A percentile compares a stretch with the other conserved stretches of the same genome.
These are phyloP conservation scores for Anticlea derivata DNA, from an alignment of 2,888 invertebrate genomes.

Conservation along the genomic window DNA sequence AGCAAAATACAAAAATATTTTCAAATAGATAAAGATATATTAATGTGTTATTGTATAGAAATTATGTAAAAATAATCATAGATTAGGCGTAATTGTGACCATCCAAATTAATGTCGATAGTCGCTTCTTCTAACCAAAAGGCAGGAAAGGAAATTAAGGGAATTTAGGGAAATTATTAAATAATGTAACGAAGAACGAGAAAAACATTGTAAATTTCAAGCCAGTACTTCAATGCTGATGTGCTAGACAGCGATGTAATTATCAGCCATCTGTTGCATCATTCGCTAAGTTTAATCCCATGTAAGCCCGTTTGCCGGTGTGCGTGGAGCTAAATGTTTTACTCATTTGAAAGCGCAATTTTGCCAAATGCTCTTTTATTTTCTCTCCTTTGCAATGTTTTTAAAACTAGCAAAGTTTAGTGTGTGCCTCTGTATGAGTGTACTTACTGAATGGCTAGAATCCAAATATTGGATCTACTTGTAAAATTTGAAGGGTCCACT, in stretches of 20 bases:
- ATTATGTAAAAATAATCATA: conserved; percentile 52
- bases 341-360: neutral
- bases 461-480: too few species aligned
- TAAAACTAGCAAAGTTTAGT: too few species aligned
- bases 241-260: conserved; percentile 19
- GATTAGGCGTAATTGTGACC: conserved; percentile 49
- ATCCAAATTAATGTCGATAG: conserved; percentile 37
- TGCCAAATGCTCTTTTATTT: neutral
- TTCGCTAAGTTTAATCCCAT: conserved; percentile 22
- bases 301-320: conserved; percentile 12
- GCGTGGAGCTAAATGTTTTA: neutral
- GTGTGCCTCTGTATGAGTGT: neutral
- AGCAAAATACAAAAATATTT: conserved; percentile 64
- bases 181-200: too few species aligned
- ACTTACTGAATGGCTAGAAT: neutral
- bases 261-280: conserved; percentile 26
- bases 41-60: conserved; percentile 69
- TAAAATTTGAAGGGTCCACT: neutral
- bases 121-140: conserved; percentile 43
- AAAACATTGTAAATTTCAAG: neutral
- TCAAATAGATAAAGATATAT: conserved; percentile 59
- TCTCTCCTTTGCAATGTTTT: neutral
- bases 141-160: too few species aligned
- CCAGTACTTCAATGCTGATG: neutral
- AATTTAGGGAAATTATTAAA: too few species aligned